These are phyloP conservation scores for Sylvicola cinctus DNA, from an alignment of 2,888 invertebrate genomes.

Conservation along the genomic window DNA sequence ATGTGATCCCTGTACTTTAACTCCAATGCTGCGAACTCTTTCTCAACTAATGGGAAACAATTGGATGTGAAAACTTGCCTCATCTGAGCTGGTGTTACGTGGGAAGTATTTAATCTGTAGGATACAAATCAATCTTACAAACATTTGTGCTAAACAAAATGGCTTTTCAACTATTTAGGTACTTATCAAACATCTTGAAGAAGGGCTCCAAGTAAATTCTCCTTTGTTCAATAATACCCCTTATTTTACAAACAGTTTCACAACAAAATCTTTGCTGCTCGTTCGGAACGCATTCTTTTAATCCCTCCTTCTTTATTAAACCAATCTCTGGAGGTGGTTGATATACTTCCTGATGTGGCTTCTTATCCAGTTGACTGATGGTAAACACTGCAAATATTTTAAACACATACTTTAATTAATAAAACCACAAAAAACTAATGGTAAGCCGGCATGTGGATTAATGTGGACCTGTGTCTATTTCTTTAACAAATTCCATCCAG, in stretches of 20 bases:
- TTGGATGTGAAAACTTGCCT: constrained; percentile 47
- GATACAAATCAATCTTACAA: background rate
- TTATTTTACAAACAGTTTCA: constrained; percentile 38
- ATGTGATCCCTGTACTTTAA: constrained; percentile 48
- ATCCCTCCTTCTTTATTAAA: constrained; percentile 25
- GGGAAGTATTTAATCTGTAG: constrained; percentile 43
- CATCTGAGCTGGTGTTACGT: constrained; percentile 46
- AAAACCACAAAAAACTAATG: constrained; percentile 4
- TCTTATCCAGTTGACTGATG: constrained; percentile 43
- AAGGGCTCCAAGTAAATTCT: constrained; percentile 42
- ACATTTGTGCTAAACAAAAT: background rate
- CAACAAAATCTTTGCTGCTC: constrained; percentile 32
- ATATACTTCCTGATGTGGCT: constrained; percentile 33
- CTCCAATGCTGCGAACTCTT: constrained; percentile 46
- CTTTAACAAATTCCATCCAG: constrained; percentile 59
- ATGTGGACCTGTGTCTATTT: constrained; percentile 61
- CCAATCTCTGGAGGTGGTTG: constrained; percentile 32
- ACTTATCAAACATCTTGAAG: constrained; percentile 53
- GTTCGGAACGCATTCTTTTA: constrained; percentile 26
- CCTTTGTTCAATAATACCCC: constrained; percentile 36
- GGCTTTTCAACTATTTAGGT: constrained; percentile 8
- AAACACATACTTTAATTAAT: background rate
- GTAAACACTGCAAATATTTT: constrained; percentile 24
- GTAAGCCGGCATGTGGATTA: too few relatives aligned
- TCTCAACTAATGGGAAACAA: constrained; percentile 40